These are phyloP conservation scores for Eupeodes luniger DNA, from an alignment of 2,888 invertebrate species.

Conservation along the genomic window DNA sequence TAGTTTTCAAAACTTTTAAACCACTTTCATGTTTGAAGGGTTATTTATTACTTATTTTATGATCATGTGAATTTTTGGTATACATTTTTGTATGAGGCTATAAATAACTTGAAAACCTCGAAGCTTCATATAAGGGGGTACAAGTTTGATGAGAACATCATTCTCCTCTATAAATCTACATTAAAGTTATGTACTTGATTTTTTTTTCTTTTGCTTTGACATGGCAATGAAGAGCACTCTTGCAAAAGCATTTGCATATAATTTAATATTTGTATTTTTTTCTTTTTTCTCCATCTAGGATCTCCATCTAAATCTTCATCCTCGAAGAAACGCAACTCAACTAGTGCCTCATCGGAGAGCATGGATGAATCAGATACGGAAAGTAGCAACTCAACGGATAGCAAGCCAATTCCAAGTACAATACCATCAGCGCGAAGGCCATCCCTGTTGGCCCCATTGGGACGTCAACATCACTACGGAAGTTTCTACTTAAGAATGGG, in stretches of 20 bases:
- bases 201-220: background rate
- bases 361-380: slow-evolving; percentile 86
- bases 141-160: background rate
- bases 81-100: background rate
- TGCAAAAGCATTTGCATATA: slow-evolving; percentile 48
- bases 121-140: background rate
- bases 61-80: slow-evolving; percentile 19
- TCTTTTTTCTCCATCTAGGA: slow-evolving; percentile 76
- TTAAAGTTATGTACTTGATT: background rate
- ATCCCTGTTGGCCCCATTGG: slow-evolving; percentile 85
- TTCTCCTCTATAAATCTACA: background rate
- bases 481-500: slow-evolving; percentile 97
- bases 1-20: background rate
- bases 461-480: slow-evolving; percentile 91
- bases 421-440: slow-evolving; percentile 84
- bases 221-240: slow-evolving; percentile 39
- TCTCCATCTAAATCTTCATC: slow-evolving; percentile 81
- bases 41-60: slow-evolving; percentile 42
- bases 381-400: slow-evolving; percentile 82
- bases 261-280: slow-evolving; percentile 37
- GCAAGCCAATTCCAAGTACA: slow-evolving; percentile 84
- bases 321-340: slow-evolving; percentile 79
- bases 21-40: slow-evolving; percentile 17
- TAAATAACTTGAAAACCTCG: background rate
- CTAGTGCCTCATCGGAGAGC: slow-evolving; percentile 85